These are phyloP conservation scores for Mastomys natalensis DNA, from an alignment of 2,113 vertebrate genomes.

Conservation along the genomic window DNA sequence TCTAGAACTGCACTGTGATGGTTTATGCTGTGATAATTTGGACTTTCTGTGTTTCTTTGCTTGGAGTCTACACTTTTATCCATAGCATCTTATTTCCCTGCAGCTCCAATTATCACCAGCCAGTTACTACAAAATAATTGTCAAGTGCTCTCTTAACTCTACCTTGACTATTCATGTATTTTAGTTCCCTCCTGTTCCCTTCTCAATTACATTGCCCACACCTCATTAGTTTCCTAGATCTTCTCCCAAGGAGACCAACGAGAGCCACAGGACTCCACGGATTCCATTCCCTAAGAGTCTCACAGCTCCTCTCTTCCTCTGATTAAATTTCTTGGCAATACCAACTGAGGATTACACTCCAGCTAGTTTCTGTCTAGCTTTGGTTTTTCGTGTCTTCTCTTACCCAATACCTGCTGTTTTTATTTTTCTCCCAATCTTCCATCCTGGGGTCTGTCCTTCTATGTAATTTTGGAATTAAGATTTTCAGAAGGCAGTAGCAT, in stretches of 20 bases:
- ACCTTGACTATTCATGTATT: conserved; percentile 71
- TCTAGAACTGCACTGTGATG: neutral
- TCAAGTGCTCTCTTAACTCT: conserved; percentile 74
- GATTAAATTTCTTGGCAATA: conserved; percentile 71
- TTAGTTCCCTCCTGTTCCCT: conserved; percentile 68
- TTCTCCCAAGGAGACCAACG: conserved; percentile 51
- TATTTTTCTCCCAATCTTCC: neutral
- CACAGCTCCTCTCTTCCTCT: conserved; percentile 57
- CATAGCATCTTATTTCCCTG: neutral
- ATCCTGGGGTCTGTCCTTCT: neutral
- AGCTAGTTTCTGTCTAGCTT: conserved; percentile 14
- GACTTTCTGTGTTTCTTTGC: neutral
- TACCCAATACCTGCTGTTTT: neutral
- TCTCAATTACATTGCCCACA: conserved; percentile 76
- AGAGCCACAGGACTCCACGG: conserved; percentile 55
- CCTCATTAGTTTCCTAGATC: conserved; percentile 74
- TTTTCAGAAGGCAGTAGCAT: neutral
- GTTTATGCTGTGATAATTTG: neutral
- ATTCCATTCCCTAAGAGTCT: conserved; percentile 58
- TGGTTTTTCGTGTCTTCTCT: neutral
- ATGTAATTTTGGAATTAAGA: neutral
- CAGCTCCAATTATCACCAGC: conserved; percentile 69
- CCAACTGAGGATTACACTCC: conserved; percentile 30
- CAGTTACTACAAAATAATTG: conserved; percentile 80
- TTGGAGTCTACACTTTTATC: neutral